Conservation (phyloP, 2,888 invertebrate genomes). For the Hypena proboscidalis region DNA sequence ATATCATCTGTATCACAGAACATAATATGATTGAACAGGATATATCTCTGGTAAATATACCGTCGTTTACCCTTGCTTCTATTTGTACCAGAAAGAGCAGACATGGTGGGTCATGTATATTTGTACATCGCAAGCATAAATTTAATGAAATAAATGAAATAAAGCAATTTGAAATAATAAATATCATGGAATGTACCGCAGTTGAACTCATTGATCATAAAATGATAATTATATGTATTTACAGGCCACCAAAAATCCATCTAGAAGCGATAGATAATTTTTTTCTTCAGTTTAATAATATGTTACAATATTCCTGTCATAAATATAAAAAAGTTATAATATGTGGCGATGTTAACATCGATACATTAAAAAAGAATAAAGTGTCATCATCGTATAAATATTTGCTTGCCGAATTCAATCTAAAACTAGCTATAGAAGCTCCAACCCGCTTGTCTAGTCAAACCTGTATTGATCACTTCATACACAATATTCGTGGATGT, state of each 20-base stretch:
- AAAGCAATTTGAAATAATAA: not conserved
- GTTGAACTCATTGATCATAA: not conserved
- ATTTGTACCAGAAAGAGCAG: not conserved
- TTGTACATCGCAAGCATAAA: not conserved
- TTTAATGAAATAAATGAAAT: not conserved
- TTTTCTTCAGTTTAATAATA: not conserved
- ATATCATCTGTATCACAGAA: not conserved
- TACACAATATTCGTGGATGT: not conserved
- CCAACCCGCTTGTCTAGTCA: not conserved
- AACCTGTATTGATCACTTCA: not conserved
- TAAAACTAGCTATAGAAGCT: not conserved
- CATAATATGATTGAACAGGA: not conserved
- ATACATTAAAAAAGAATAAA: not conserved
- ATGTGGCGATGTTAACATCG: not conserved
- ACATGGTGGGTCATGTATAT: not conserved
- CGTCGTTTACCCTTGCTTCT: not conserved
- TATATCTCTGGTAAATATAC: not conserved
- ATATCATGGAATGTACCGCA: not conserved
- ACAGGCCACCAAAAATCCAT: not conserved
- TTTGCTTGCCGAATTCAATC: not conserved
- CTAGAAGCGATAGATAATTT: not conserved
- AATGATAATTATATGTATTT: not conserved
- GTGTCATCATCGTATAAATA: not conserved
- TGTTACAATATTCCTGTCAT: not conserved
- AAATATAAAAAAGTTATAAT: not conserved